A percentile compares a stretch with the other conserved stretches of the same genome.
phyloP scores from a whole-genome alignment of 2,797 vertebrate genomes.

The Lagocephalus sceleratus region DNA sequence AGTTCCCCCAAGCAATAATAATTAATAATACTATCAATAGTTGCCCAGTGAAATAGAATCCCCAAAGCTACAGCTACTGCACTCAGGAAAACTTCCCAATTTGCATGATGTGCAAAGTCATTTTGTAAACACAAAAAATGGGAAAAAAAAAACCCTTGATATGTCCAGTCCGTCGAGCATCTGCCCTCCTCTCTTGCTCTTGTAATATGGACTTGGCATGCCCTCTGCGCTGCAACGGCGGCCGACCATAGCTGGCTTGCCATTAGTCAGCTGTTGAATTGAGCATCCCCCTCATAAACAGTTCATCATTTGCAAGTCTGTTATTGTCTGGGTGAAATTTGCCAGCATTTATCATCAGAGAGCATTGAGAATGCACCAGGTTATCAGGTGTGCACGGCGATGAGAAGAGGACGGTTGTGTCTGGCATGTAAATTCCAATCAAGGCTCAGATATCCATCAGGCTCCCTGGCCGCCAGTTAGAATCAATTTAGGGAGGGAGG shows the following conservation, averaged over 20 bases:
- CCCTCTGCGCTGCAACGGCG: conserved; percentile 33
- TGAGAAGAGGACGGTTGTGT: conserved; percentile 32
- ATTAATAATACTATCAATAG: too few species aligned
- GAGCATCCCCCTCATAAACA: conserved; percentile 54
- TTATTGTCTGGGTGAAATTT: conserved; percentile 51
- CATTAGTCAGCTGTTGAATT: conserved; percentile 62
- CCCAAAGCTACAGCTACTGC: too few species aligned
- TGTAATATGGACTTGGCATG: conserved; percentile 41
- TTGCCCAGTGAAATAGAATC: too few species aligned
- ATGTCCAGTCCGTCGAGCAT: conserved; percentile 38
- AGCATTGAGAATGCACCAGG: conserved; percentile 36
- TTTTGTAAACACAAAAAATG: conserved; percentile 26
- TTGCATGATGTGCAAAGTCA: conserved; percentile 26
- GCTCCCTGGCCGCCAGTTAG: conserved; percentile 40
- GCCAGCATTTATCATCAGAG: conserved; percentile 64
- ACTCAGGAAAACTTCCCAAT: conserved; percentile 19
- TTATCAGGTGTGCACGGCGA: conserved; percentile 40
- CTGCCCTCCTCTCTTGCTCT: conserved; percentile 31
- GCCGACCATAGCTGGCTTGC: conserved; percentile 42
- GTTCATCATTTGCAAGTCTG: conserved; percentile 42
- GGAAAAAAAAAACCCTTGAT: conserved; percentile 39
- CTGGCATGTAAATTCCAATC: conserved; percentile 70
- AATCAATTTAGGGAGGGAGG: conserved; percentile 66
- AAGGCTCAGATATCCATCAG: conserved; percentile 68
- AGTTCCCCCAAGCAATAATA: too few species aligned